Evolutionary conservation across 2,113 vertebrate genomes (phyloP).

Genomic region (Nanger granti): DNA sequence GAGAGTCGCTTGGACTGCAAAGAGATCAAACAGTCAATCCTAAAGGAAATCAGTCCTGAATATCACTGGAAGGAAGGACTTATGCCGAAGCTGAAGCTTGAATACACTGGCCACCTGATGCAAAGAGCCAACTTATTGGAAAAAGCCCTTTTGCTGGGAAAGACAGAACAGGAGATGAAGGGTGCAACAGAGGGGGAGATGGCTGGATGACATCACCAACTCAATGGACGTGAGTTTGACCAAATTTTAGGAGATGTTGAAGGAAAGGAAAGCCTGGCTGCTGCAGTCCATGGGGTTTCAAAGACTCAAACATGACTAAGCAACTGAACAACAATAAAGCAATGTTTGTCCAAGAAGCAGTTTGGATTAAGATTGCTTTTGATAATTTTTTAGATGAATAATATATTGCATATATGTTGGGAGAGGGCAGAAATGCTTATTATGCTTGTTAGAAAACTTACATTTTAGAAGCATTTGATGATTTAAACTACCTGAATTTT

Average conservation of each 20-base stretch:
- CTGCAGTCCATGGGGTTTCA: not conserved
- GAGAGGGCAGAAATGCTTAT: not conserved
- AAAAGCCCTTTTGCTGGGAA: not conserved
- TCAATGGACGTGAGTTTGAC: not conserved
- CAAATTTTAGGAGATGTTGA: not conserved
- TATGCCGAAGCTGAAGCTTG: not conserved
- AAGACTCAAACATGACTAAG: not conserved
- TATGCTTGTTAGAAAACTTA: not conserved
- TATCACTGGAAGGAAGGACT: not conserved
- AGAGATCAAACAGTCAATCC: not conserved
- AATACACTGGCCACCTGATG: not conserved
- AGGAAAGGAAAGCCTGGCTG: not conserved
- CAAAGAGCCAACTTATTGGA: not conserved
- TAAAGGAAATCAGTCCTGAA: not conserved
- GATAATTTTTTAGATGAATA: not conserved
- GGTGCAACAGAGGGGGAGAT: not conserved
- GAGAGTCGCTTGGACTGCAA: fast-evolving
- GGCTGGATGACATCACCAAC: not conserved
- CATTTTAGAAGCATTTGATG: not conserved
- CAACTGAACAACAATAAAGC: not conserved
- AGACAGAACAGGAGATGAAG: not conserved
- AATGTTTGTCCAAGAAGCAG: not conserved
- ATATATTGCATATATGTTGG: not conserved
- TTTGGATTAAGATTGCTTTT: not conserved
- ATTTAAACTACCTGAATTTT: too few species aligned